phyloP scores from a whole-genome alignment of 2,888 invertebrate species.

The Agonopterix heracliana region DNA sequence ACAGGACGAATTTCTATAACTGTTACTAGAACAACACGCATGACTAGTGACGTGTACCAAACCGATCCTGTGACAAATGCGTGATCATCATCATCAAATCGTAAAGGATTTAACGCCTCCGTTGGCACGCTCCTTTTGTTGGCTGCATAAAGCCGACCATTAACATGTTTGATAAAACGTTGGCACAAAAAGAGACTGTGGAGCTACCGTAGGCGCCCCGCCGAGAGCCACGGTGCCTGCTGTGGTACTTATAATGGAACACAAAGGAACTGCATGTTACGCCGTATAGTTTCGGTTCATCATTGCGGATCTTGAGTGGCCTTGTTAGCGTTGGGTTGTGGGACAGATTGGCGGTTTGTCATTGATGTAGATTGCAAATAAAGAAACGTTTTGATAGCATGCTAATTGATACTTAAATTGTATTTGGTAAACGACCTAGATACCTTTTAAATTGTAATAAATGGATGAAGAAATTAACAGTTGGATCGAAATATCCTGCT shows the following conservation, averaged over 20 bases:
- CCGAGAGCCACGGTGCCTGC: slow-evolving; percentile 59
- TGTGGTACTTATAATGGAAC: slow-evolving; percentile 41
- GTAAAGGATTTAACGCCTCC: slow-evolving; percentile 77
- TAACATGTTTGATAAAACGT: slow-evolving; percentile 74
- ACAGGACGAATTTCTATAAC: slow-evolving; percentile 12
- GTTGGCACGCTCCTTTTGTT: slow-evolving; percentile 75
- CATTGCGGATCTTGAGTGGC: slow-evolving; percentile 29
- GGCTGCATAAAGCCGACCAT: slow-evolving; percentile 70
- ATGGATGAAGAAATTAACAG: too few relatives aligned
- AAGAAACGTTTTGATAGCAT: too few relatives aligned
- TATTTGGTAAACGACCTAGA: too few relatives aligned
- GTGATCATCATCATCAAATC: slow-evolving; percentile 68
- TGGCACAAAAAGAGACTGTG: slow-evolving; percentile 68
- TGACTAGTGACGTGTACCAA: slow-evolving; percentile 30
- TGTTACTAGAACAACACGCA: slow-evolving; percentile 31
- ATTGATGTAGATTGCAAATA: too few relatives aligned
- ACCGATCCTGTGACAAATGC: slow-evolving; percentile 61
- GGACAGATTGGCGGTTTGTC: background rate
- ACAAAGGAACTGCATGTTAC: slow-evolving; percentile 42
- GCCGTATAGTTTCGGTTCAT: slow-evolving; percentile 44
- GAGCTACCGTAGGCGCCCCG: slow-evolving; percentile 68
- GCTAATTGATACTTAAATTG: too few relatives aligned
- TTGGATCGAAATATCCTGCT: too few relatives aligned
- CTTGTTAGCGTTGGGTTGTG: slow-evolving; percentile 37
- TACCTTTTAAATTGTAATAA: too few relatives aligned